These are phyloP conservation scores for Onychomys leucogaster DNA, from an alignment of 2,797 vertebrate genomes.

Conservation along the genomic window DNA sequence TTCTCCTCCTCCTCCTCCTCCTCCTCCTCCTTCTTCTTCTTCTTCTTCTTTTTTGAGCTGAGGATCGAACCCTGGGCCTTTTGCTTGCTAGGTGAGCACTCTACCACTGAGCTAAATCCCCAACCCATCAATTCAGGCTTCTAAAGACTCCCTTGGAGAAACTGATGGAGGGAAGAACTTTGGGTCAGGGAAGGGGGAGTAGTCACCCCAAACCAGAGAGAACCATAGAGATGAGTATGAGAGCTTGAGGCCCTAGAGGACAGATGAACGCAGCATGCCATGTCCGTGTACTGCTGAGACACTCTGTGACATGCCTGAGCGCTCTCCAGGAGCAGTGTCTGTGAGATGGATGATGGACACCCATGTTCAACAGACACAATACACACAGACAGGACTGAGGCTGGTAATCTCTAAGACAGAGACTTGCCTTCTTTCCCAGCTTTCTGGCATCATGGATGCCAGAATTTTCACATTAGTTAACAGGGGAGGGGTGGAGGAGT, in stretches of 20 bases:
- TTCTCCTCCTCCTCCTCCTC: too few species aligned
- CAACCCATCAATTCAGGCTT: background rate
- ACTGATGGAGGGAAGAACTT: background rate
- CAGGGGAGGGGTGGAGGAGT: background rate
- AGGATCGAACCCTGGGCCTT: too few species aligned
- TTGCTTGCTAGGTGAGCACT: too few species aligned
- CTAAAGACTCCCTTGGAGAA: background rate
- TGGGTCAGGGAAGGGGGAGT: background rate
- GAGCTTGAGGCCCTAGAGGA: background rate
- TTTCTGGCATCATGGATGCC: background rate
- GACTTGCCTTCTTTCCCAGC: background rate
- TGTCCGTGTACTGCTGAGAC: fast-evolving
- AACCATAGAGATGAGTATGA: background rate
- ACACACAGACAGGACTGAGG: background rate
- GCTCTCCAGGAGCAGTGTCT: background rate
- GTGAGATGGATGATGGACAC: background rate
- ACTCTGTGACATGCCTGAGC: background rate
- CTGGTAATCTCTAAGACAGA: background rate
- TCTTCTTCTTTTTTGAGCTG: too few species aligned
- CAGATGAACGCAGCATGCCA: background rate
- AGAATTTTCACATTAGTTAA: background rate
- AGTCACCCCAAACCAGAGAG: background rate
- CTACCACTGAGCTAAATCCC: too few species aligned
- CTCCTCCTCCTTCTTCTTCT: too few species aligned
- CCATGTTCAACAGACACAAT: background rate